Conservation (phyloP, 2,113 vertebrate species). For the Campylomormyrus numenius region DNA sequence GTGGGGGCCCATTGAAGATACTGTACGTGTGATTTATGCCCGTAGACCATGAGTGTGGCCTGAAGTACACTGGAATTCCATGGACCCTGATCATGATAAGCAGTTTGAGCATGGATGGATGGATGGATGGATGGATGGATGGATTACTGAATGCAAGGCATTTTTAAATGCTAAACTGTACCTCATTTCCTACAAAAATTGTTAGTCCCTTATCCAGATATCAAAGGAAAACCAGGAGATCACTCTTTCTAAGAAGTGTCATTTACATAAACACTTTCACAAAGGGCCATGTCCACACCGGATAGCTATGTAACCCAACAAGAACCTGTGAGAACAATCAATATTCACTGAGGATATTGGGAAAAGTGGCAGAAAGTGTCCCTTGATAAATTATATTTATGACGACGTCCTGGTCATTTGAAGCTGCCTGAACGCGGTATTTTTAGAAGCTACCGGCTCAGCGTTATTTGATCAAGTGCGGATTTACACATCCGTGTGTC, state of each 20-base stretch:
- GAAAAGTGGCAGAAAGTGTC: neutral
- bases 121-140: neutral
- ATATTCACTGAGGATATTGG: neutral
- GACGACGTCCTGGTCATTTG: neutral
- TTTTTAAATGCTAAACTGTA: neutral
- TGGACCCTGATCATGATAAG: neutral
- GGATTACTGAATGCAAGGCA: neutral
- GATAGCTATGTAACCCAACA: neutral
- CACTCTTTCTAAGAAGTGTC: neutral
- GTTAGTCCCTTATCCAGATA: neutral
- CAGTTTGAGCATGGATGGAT: neutral
- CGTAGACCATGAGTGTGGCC: neutral
- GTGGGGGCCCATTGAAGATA: neutral
- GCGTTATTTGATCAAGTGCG: neutral
- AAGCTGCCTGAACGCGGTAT: neutral
- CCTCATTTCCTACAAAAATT: neutral
- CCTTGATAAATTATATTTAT: neutral
- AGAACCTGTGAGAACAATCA: neutral
- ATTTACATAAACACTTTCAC: neutral
- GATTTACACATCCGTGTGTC: neutral
- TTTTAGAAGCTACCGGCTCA: neutral
- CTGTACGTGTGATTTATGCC: neutral
- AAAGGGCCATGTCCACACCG: neutral
- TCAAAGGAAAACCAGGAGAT: neutral
- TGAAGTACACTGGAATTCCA: neutral